phyloP scores from a whole-genome alignment of 2,797 vertebrate genomes.

The Philypnodon macrostomus region DNA sequence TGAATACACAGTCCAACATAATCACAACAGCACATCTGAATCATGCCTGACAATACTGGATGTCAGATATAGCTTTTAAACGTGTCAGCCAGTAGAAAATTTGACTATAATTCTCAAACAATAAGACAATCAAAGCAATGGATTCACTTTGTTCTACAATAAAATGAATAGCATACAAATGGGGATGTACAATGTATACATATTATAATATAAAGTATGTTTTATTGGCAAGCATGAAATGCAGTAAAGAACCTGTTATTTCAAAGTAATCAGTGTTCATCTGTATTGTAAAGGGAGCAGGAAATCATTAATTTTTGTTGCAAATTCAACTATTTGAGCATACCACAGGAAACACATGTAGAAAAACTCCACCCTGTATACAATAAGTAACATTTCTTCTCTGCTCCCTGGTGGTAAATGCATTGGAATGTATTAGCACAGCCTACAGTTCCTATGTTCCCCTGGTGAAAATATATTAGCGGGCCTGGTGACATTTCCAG shows the following conservation, averaged over 20 bases:
- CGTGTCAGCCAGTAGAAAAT: slow-evolving; percentile 39
- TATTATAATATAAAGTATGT: too few species aligned
- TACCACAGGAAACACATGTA: slow-evolving; percentile 19
- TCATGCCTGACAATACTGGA: slow-evolving; percentile 37
- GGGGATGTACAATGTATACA: too few species aligned
- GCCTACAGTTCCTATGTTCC: slow-evolving; percentile 61
- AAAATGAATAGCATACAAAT: slow-evolving; percentile 29
- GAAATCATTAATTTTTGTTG: too few species aligned
- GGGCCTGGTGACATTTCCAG: slow-evolving; percentile 73
- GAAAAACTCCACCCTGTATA: slow-evolving; percentile 4
- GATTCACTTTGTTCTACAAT: slow-evolving; percentile 55
- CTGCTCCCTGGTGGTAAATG: slow-evolving; percentile 39
- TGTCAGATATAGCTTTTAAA: slow-evolving; percentile 43
- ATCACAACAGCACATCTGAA: slow-evolving; percentile 51
- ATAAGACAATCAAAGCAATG: slow-evolving; percentile 46
- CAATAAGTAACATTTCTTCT: slow-evolving; percentile 43
- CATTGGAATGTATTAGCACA: slow-evolving; percentile 64
- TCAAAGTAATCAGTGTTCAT: too few species aligned
- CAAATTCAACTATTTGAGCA: too few species aligned
- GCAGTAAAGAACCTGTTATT: too few species aligned
- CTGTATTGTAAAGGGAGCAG: too few species aligned
- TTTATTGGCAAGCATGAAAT: too few species aligned
- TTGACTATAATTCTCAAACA: slow-evolving; percentile 48
- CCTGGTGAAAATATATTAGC: slow-evolving; percentile 69
- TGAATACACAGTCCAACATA: slow-evolving; percentile 44